A percentile compares a stretch with the other conserved stretches of the same genome.
Conservation (phyloP, 2,113 vertebrate species). For the Probosciger aterrimus region DNA sequence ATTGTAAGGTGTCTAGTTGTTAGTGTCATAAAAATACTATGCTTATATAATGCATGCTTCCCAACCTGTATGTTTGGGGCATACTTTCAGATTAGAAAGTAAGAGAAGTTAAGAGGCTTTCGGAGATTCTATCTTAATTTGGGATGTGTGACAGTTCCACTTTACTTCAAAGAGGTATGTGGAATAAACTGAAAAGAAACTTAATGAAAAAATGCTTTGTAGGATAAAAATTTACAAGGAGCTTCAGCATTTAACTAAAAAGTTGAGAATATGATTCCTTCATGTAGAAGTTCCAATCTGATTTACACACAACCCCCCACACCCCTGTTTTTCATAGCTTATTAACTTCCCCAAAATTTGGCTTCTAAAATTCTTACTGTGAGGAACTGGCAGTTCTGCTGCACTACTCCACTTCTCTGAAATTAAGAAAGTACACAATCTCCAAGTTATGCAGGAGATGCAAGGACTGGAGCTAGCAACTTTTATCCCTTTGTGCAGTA, state of each 20-base stretch:
- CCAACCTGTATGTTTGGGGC: not conserved
- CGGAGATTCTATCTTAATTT: not conserved
- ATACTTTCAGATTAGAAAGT: not conserved
- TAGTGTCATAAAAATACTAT: not conserved
- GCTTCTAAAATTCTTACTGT: accelerated
- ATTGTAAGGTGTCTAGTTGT: not conserved
- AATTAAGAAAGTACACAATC: not conserved
- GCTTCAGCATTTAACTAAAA: not conserved
- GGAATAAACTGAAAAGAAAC: not conserved
- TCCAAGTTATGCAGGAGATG: not conserved
- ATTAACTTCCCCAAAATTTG: not conserved
- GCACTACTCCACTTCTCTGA: not conserved
- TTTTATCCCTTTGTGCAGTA: not conserved
- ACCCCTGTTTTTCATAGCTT: accelerated
- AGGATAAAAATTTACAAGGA: not conserved
- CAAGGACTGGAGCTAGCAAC: not conserved
- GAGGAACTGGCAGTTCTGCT: not conserved
- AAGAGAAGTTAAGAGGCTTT: not conserved
- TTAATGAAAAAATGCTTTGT: not conserved
- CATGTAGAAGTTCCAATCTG: accelerated
- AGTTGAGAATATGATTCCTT: not conserved
- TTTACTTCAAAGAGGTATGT: not conserved
- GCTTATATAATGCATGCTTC: accelerated
- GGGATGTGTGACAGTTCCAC: not conserved
- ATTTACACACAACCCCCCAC: not conserved